A percentile compares a stretch with the other conserved stretches of the same genome.
phyloP scores from a whole-genome alignment of 2,888 invertebrate genomes.

The Microctonus aethiopoides region DNA sequence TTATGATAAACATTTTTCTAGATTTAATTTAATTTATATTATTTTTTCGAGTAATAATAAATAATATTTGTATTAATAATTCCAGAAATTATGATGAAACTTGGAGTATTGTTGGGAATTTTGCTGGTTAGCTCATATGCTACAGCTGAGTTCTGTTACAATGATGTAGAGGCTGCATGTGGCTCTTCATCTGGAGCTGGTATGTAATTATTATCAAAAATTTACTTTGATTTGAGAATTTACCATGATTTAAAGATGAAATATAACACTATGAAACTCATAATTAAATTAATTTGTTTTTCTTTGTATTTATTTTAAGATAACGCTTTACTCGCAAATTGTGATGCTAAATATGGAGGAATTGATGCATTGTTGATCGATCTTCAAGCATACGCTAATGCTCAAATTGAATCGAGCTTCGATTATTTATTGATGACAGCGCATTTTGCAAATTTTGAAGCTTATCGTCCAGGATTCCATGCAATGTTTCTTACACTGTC shows the following conservation, averaged over 20 bases:
- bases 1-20: background rate
- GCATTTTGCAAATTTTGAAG: conserved; percentile 81
- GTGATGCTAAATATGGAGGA: conserved; percentile 76
- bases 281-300: too few species aligned
- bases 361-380: conserved; percentile 69
- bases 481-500: conserved; percentile 80
- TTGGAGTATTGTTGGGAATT: conserved; percentile 61
- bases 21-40: background rate
- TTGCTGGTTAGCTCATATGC: conserved; percentile 66
- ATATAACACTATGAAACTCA: too few species aligned
- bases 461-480: conserved; percentile 81
- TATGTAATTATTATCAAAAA: too few species aligned
- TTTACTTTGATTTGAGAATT: too few species aligned
- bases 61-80: conserved; percentile 13
- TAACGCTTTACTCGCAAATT: conserved; percentile 61
- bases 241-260: too few species aligned
- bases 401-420: conserved; percentile 79
- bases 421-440: conserved; percentile 81
- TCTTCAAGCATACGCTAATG: conserved; percentile 72
- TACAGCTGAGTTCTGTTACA: conserved; percentile 73
- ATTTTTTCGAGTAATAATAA: background rate
- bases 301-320: conserved; percentile 40
- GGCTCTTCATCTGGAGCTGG: conserved; percentile 68
- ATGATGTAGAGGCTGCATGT: conserved; percentile 71
- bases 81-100: conserved; percentile 26